Evolutionary conservation across 2,888 invertebrate genomes (phyloP).

Genomic region (Ecdyonurus torrentis): DNA sequence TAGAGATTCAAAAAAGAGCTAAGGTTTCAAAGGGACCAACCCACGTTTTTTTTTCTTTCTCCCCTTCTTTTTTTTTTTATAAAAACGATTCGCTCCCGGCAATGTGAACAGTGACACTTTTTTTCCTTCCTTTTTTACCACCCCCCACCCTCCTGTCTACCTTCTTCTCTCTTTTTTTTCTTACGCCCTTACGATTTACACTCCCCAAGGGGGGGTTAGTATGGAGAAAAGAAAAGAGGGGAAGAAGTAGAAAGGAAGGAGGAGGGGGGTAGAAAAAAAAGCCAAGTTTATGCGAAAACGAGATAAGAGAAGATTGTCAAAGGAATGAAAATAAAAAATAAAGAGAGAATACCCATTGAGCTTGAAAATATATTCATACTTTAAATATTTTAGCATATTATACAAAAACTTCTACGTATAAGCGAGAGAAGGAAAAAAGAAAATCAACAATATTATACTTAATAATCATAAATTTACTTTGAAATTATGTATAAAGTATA

Average conservation of each 20-base stretch:
- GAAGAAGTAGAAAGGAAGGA: background rate
- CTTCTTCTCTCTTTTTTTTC: no score
- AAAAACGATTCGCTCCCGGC: background rate
- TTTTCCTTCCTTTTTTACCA: background rate
- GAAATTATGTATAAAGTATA: no score
- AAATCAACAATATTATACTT: no score
- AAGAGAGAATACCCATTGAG: background rate
- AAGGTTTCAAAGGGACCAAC: background rate
- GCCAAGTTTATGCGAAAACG: background rate
- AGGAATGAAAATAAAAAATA: background rate
- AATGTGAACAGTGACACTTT: background rate
- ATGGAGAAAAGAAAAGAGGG: background rate
- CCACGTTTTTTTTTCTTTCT: background rate
- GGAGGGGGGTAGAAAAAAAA: background rate
- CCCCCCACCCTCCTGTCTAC: background rate
- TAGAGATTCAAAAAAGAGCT: background rate
- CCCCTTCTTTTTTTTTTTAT: no score
- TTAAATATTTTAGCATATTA: no score
- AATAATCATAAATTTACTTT: no score
- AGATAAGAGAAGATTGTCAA: background rate
- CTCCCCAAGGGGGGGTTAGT: background rate
- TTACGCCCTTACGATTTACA: background rate
- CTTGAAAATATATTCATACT: no score
- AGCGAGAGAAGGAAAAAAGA: no score
- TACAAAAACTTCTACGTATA: no score